Percentiles rank a stretch among this genome's conserved stretches.
These are phyloP conservation scores for Cinclus mexicanus DNA, from an alignment of 2,113 vertebrate species.

Conservation along the genomic window DNA sequence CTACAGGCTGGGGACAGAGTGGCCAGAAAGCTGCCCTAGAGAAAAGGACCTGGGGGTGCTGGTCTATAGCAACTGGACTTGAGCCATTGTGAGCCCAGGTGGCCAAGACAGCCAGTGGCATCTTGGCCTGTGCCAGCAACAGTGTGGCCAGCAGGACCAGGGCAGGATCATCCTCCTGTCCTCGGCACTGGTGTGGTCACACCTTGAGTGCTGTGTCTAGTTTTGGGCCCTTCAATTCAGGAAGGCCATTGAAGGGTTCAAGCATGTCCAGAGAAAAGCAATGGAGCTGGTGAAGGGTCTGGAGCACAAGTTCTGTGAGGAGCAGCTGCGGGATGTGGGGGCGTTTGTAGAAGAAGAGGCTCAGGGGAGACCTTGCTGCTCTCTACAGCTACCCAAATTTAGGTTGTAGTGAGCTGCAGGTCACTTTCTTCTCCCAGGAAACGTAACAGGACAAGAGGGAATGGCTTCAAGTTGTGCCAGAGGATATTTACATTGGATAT, in stretches of 20 bases:
- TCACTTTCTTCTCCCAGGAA: not conserved
- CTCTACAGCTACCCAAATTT: not conserved
- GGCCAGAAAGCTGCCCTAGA: not conserved
- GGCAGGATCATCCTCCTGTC: not conserved
- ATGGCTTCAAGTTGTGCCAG: not conserved
- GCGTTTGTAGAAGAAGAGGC: not conserved
- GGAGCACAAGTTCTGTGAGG: not conserved
- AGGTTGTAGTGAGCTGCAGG: not conserved
- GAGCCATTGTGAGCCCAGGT: not conserved
- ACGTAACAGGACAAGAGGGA: not conserved
- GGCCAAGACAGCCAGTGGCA: not conserved
- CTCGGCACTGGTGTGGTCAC: accelerated
- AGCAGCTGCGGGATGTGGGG: not conserved
- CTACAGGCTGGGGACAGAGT: not conserved
- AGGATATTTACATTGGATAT: not conserved
- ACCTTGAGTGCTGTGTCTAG: too few relatives aligned
- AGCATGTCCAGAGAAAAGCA: not conserved
- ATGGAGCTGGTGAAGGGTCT: not conserved
- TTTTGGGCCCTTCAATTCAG: not conserved
- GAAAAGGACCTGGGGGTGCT: not conserved
- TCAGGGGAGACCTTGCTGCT: not conserved
- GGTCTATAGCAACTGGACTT: not conserved
- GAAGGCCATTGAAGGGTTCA: not conserved
- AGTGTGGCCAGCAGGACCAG: not conserved
- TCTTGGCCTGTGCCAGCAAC: not conserved